Conservation (phyloP, 2,113 vertebrate genomes). For the Grammomys dolichurus region DNA sequence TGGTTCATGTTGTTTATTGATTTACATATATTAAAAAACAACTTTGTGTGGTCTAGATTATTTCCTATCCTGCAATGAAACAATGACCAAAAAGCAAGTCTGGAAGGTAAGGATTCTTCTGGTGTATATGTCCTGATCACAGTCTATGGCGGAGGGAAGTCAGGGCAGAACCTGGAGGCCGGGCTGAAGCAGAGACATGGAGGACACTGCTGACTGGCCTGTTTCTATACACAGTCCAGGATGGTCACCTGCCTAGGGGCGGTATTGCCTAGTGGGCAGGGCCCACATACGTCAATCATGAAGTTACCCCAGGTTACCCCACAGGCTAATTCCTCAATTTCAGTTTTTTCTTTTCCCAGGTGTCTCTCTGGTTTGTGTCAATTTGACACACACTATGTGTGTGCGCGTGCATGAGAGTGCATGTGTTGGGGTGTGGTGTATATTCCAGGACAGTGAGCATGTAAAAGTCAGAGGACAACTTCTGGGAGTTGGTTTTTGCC, state of each 20-base stretch:
- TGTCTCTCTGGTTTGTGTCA: not conserved
- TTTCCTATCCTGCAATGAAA: not conserved
- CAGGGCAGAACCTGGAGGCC: not conserved
- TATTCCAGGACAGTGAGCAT: not conserved
- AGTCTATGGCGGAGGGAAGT: no score
- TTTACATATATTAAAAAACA: not conserved
- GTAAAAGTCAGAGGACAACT: not conserved
- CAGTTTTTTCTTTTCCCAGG: not conserved
- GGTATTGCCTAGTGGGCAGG: not conserved
- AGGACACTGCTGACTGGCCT: not conserved
- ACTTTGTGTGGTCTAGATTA: not conserved
- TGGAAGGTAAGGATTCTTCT: no score
- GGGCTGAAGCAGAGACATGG: not conserved
- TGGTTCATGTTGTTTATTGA: not conserved
- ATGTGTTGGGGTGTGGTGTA: not conserved
- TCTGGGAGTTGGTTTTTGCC: not conserved
- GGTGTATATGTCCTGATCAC: not conserved
- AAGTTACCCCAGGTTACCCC: not conserved
- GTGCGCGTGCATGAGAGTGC: no score
- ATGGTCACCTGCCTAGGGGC: not conserved
- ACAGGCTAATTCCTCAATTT: not conserved
- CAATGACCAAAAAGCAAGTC: not conserved
- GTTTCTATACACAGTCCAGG: not conserved
- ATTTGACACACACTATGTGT: not conserved
- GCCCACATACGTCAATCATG: not conserved